Conservation (phyloP, 2,797 vertebrate species). For the Sebastes trivittatus region DNA sequence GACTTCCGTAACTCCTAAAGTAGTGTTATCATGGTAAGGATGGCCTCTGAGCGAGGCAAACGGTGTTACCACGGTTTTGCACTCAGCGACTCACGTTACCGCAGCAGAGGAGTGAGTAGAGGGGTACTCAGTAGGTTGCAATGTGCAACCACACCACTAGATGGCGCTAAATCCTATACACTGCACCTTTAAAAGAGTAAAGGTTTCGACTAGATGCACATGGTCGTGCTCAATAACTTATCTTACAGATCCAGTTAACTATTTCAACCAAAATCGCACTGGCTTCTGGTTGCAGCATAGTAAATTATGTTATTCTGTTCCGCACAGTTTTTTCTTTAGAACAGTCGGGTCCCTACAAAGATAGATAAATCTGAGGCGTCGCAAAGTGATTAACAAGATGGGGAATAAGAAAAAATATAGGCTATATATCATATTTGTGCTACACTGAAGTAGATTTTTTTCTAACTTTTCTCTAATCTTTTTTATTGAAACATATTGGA, state of each 20-base stretch:
- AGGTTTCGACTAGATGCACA: neutral
- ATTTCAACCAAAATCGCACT: neutral
- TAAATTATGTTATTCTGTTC: neutral
- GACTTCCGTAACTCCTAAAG: too few species aligned
- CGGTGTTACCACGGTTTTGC: too few species aligned
- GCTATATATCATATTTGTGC: neutral
- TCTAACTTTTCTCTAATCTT: neutral
- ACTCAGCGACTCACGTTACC: too few species aligned
- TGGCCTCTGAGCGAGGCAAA: accelerated
- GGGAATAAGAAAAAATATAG: neutral
- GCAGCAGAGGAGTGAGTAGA: too few species aligned
- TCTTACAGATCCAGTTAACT: neutral
- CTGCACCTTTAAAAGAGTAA: neutral
- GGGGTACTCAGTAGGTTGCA: too few species aligned
- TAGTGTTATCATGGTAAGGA: too few species aligned
- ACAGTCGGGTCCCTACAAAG: neutral
- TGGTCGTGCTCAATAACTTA: neutral
- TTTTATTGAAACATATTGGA: neutral
- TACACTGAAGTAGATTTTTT: neutral
- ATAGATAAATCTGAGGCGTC: neutral
- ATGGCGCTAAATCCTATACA: too few species aligned
- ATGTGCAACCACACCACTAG: too few species aligned
- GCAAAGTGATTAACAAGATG: neutral
- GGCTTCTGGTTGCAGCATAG: neutral
- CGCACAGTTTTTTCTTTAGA: neutral